Evolutionary conservation across 1,140 invertebrate species (phyloP).

Genomic region (Xylocopa sonorina): DNA sequence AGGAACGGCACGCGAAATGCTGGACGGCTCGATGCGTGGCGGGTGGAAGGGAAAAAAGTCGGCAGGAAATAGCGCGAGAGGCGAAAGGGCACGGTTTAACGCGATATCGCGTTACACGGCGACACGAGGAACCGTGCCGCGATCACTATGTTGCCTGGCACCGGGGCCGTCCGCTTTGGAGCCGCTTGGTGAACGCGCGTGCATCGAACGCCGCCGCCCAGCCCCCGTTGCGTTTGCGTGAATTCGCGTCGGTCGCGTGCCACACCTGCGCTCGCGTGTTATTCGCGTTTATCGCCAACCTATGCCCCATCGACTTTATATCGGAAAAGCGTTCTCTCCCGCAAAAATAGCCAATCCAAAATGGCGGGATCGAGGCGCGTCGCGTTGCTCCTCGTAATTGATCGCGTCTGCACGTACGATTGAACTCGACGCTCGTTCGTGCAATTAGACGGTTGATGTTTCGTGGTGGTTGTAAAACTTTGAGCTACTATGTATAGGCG

Average conservation of each 20-base stretch:
- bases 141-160: conserved; percentile 50
- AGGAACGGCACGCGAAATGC: conserved; percentile 15
- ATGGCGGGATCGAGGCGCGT: no score
- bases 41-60: conserved; percentile 14
- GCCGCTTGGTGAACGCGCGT: neutral
- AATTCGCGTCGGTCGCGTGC: conserved; percentile 50
- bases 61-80: conserved; percentile 31
- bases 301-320: neutral
- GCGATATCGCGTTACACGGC: conserved; percentile 55
- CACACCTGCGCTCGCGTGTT: conserved; percentile 43
- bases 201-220: conserved; percentile 12
- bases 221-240: conserved; percentile 28
- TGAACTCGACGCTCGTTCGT: neutral
- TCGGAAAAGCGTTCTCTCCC: conserved; percentile 11
- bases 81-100: conserved; percentile 52
- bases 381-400: no score
- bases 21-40: neutral
- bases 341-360: no score
- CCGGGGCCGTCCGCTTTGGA: neutral
- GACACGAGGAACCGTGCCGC: conserved; percentile 29
- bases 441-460: neutral
- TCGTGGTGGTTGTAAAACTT: neutral
- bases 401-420: no score
- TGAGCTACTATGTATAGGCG: conserved; percentile 27
- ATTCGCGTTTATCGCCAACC: conserved; percentile 22